Evolutionary conservation across 2,797 vertebrate genomes (phyloP).

Genomic region (Borostomias antarcticus): DNA sequence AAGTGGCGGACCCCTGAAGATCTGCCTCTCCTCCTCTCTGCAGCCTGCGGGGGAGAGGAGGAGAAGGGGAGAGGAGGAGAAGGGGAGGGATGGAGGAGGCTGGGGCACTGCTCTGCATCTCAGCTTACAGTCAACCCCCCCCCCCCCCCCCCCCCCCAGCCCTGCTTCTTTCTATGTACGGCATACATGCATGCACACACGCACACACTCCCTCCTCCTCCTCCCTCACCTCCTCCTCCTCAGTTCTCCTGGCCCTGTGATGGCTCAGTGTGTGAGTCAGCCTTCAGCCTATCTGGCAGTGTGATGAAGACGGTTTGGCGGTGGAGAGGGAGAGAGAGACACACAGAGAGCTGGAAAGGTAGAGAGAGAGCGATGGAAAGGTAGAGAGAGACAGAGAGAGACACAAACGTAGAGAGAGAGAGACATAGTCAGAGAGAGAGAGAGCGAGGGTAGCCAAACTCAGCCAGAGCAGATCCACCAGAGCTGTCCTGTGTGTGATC

Average conservation of each 20-base stretch:
- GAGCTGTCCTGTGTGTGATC: constrained; percentile 33
- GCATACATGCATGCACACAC: no score
- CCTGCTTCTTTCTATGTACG: no score
- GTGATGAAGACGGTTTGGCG: constrained; percentile 30
- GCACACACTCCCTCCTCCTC: not conserved
- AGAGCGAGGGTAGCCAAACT: not conserved
- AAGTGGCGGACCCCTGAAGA: constrained; percentile 30
- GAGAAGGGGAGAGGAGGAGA: constrained; percentile 9
- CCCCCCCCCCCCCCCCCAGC: not conserved
- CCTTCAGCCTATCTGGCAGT: constrained; percentile 35
- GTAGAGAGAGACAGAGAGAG: not conserved
- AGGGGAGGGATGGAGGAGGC: constrained; percentile 15
- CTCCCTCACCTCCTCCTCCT: not conserved
- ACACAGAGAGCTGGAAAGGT: constrained; percentile 1
- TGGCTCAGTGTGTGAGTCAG: constrained; percentile 35
- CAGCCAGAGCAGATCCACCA: constrained; percentile 22
- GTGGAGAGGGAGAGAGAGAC: not conserved
- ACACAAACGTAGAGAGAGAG: constrained; percentile 16
- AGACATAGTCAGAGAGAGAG: not conserved
- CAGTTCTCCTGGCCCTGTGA: constrained; percentile 36
- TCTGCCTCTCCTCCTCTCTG: constrained; percentile 16
- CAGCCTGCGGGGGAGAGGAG: constrained; percentile 27
- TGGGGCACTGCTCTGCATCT: constrained; percentile 4
- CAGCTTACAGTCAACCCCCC: constrained; percentile 18
- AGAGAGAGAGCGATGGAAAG: not conserved